phyloP scores from a whole-genome alignment of 2,888 invertebrate genomes.

The Opisthograptis luteolata region DNA sequence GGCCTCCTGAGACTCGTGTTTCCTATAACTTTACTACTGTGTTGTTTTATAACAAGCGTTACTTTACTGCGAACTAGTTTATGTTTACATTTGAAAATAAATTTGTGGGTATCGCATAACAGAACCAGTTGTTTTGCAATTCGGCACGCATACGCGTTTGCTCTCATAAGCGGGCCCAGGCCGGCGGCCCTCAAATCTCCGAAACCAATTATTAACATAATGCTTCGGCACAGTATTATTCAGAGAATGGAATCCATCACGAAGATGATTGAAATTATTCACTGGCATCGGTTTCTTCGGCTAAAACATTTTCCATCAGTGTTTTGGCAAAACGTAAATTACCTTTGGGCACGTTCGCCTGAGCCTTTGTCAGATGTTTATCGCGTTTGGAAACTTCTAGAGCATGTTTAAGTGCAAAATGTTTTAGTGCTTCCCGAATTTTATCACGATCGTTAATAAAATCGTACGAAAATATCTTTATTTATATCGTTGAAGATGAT shows the following conservation, averaged over 20 bases:
- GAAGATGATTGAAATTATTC: slow-evolving; percentile 71
- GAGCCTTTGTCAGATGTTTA: slow-evolving; percentile 33
- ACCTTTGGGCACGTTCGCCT: slow-evolving; percentile 39
- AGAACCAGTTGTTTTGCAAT: slow-evolving; percentile 69
- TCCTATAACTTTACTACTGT: slow-evolving; percentile 37
- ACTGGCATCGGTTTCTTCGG: slow-evolving; percentile 44
- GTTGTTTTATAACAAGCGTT: slow-evolving; percentile 42
- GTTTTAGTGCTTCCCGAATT: background rate
- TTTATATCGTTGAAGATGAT: slow-evolving; percentile 1
- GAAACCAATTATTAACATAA: slow-evolving; percentile 71
- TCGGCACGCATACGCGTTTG: slow-evolving; percentile 63
- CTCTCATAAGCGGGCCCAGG: slow-evolving; percentile 51
- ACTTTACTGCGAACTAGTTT: slow-evolving; percentile 40
- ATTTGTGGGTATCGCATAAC: slow-evolving; percentile 57
- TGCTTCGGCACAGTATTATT: slow-evolving; percentile 63
- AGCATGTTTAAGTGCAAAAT: background rate
- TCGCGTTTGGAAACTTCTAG: slow-evolving; percentile 13
- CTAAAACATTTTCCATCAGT: slow-evolving; percentile 42
- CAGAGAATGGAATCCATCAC: slow-evolving; percentile 65
- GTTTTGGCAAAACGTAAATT: slow-evolving; percentile 53
- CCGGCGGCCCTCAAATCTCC: slow-evolving; percentile 54
- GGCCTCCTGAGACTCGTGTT: slow-evolving; percentile 40
- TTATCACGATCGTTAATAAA: background rate
- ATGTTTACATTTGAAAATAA: slow-evolving; percentile 60
- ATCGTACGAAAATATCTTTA: background rate